Evolutionary conservation across 1,140 invertebrate genomes (phyloP).

Genomic region (Dreissena rostriformis): DNA sequence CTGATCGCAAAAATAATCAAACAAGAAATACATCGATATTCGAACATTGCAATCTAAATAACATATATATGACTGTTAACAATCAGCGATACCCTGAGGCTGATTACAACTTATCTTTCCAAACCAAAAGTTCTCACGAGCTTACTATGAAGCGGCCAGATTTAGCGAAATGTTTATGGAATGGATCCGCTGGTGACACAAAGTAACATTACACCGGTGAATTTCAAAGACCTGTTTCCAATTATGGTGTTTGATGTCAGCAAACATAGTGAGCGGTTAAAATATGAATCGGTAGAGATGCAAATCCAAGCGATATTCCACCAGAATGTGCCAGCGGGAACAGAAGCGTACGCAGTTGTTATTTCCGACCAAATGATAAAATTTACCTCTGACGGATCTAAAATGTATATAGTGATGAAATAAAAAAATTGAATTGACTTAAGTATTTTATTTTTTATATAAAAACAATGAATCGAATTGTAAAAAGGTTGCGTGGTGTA

Average conservation of each 20-base stretch:
- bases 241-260: slow-evolving; percentile 48
- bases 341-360: slow-evolving; percentile 37
- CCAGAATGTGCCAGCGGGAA: slow-evolving; percentile 23
- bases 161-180: slow-evolving; percentile 49
- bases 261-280: no score
- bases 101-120: slow-evolving; percentile 33
- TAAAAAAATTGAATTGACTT: no score
- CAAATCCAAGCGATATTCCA: no score
- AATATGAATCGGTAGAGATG: no score
- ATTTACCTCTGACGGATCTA: slow-evolving; percentile 21
- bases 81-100: slow-evolving; percentile 27
- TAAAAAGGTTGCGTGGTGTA: no score
- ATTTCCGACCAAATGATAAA: slow-evolving; percentile 38
- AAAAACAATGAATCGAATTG: no score
- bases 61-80: no score
- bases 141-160: slow-evolving; percentile 41
- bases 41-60: no score
- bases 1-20: slow-evolving; percentile 45
- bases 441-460: no score
- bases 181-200: slow-evolving; percentile 51
- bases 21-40: no score
- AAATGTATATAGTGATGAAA: slow-evolving; percentile 32
- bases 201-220: slow-evolving; percentile 37
- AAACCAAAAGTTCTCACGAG: slow-evolving; percentile 48
- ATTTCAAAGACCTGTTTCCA: slow-evolving; percentile 48